phyloP scores from a whole-genome alignment of 2,113 vertebrate genomes.

The Mustelus asterias region DNA sequence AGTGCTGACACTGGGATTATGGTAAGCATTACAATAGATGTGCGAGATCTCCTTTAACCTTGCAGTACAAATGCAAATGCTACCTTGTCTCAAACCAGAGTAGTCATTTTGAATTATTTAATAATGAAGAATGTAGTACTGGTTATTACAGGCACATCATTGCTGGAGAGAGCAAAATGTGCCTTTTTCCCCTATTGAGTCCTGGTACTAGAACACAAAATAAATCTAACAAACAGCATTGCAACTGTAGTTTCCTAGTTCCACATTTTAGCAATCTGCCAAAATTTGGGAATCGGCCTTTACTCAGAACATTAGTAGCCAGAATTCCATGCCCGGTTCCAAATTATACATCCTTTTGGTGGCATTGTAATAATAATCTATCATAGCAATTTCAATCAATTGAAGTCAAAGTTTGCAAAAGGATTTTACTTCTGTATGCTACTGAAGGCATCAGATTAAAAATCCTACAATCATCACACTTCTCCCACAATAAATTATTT shows the following conservation, averaged over 20 bases:
- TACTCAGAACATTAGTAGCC: background rate
- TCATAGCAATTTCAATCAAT: background rate
- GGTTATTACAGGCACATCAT: background rate
- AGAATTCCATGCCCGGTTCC: background rate
- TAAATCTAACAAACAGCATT: constrained; percentile 1
- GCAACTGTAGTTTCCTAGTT: background rate
- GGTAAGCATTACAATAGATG: background rate
- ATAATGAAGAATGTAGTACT: background rate
- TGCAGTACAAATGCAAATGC: background rate
- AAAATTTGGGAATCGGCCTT: background rate
- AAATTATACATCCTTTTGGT: background rate
- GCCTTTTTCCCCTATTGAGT: background rate
- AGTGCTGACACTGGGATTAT: background rate
- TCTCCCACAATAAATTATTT: background rate
- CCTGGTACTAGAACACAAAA: background rate
- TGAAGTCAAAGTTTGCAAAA: background rate
- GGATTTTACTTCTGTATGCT: background rate
- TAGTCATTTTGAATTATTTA: background rate
- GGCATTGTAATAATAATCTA: background rate
- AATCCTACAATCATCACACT: background rate
- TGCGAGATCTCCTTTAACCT: background rate
- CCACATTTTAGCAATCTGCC: background rate
- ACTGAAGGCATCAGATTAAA: background rate
- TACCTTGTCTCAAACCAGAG: background rate
- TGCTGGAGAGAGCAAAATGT: background rate